Base-by-base conservation (phyloP, 2,797 vertebrate genomes). In the Dromococcyx pavoninus region DNA sequence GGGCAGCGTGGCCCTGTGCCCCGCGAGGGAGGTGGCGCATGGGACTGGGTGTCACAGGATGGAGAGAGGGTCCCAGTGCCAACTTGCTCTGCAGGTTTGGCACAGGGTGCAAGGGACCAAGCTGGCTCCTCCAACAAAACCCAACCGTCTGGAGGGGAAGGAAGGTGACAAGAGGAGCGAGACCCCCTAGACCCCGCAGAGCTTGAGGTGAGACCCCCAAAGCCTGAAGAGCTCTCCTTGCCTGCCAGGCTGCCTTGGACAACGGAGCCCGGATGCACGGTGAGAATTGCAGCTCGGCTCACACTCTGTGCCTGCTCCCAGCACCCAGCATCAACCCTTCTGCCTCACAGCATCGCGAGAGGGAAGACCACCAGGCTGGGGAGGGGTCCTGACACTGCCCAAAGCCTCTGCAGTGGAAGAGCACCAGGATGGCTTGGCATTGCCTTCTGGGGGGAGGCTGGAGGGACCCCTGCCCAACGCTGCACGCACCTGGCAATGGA, bases 21-120 rank as follows among this genome's bases (percentile, higher is more conserved):
- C 85, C 7, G 0, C 0, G 0, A 41, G 32, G 57, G 75, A 67
- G 60, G 69, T 10, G 65, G 77, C 54, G 9, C 7, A 46, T 2
- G 0, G 56, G 73, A 51, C 74, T 87, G 94, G 81, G 35, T 83
- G 84, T 76, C 95, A 87, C 28, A 7, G 92, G 71, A 82, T 46
- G 81, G 64, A 77, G 66, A 71, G 43, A 64, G 8, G 8, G 71
- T 81, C 93, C 73, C 86, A 32, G 88, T 4, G 2, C 93, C 94
- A 58, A 81, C 88, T 84, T 7, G 76, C 66, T 92, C 93, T 71
- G 90, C 88, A 54, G 94, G 79, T 91, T 83, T 86, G 88, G 89
- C 89, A 85, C 25, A 2, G 67, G 60, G 35, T 32, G 60, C 35
- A 88, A 48, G 32, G 32, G 72, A 67, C 32, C 82, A 37, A 78